Evolutionary conservation across 1,140 invertebrate genomes (phyloP).

Genomic region (Daktulosphaira vitifoliae): DNA sequence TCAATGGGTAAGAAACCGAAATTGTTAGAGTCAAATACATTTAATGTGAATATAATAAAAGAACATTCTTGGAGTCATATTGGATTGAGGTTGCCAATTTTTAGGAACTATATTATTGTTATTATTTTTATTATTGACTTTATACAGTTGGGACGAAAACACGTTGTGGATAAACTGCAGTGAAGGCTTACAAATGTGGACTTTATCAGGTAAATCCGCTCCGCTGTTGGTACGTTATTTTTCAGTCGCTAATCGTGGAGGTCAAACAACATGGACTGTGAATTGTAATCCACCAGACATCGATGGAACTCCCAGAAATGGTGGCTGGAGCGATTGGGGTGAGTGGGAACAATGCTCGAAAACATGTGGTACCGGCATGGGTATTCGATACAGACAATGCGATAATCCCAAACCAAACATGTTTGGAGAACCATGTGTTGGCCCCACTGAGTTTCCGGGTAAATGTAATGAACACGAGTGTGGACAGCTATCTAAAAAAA

Average conservation of each 20-base stretch:
- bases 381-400: conserved; percentile 45
- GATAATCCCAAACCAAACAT: conserved; percentile 46
- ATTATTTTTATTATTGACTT: too few relatives aligned
- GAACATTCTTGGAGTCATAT: too few relatives aligned
- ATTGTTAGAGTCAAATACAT: neutral
- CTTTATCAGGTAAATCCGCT: neutral
- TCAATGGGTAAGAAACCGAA: neutral
- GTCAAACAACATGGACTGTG: conserved; percentile 8
- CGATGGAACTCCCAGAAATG: conserved; percentile 21
- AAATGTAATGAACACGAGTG: conserved; percentile 14
- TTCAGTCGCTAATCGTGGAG: conserved; percentile 10
- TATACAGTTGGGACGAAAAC: too few relatives aligned
- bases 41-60: neutral
- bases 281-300: conserved; percentile 6
- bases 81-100: too few relatives aligned
- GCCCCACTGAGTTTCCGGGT: conserved; percentile 36
- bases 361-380: conserved; percentile 47
- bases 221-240: conserved; percentile 17
- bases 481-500: neutral
- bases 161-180: too few relatives aligned
- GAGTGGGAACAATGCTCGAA: conserved; percentile 47
- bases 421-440: conserved; percentile 45
- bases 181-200: neutral
- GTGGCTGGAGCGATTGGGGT: conserved; percentile 48
- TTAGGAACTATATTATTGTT: too few relatives aligned